Evolutionary conservation across 1,140 invertebrate genomes (phyloP), one percentile per base, ranked within the genome.

Genomic region (Coptotermes formosanus): DNA sequence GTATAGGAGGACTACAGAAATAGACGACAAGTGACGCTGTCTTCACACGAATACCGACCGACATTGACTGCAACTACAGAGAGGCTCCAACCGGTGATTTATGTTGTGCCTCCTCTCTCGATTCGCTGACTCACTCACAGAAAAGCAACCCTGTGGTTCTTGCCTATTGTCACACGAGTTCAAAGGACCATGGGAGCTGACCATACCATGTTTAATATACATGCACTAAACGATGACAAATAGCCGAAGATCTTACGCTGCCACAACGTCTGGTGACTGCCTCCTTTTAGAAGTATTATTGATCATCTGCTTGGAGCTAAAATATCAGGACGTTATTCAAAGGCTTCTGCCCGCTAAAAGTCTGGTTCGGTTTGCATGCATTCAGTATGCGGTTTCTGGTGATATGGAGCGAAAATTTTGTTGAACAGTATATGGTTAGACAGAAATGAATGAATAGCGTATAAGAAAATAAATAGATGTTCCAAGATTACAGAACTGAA

Each of bases 31-130:
- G 64, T 75, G n/a, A 2, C 64, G n/a, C n/a, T 75, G 25, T 75
- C n/a, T 75, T 75, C 64, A 30, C 64, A 75, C 64, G 64, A 75
- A 30, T 75, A 30, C 64, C 64, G 64, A 75, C 64, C 64, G 64
- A 23, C 59, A n/a, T 64, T 64, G 59, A 64, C 59, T 64, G 59
- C 59, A 64, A 64, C 59, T 64, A n/a, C 25, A 64, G 19, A 7
- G 59, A 7, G 19, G 25, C 3, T 64, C 0, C 64, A 25, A 8
- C 6, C n/a, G n/a, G 64, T 75, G 64, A 75, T 75, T n/a, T 75
- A 75, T 75, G 64, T 30, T 25, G 64, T 30, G 9, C n/a, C 7
- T 75, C 64, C 64, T 75, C 6, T 75, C 64, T 7, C 8, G 64
- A 30, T 75, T 30, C n/a, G 64, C 64, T 75, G 64, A 75, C 25